Conservation (phyloP, 2,888 invertebrate species). For the Pyrocoelia pectoralis region DNA sequence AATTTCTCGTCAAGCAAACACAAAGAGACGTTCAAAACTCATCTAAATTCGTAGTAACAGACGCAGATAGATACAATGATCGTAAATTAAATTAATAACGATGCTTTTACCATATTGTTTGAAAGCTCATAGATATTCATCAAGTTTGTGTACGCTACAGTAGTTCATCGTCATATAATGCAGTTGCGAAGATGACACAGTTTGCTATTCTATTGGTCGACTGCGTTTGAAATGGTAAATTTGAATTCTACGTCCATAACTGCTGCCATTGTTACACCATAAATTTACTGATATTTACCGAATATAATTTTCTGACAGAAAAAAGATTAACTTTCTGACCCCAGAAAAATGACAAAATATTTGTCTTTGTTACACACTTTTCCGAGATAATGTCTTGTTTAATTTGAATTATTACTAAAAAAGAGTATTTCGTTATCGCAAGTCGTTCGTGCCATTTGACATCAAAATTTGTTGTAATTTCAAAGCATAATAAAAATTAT, state of each 20-base stretch:
- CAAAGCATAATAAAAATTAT: no score
- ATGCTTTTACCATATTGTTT: conserved; percentile 33
- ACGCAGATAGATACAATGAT: conserved; percentile 21
- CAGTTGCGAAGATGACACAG: background rate
- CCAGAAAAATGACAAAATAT: background rate
- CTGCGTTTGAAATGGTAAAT: conserved; percentile 17
- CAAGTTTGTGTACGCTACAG: conserved; percentile 20
- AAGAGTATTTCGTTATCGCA: no score
- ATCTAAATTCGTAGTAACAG: background rate
- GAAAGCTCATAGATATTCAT: conserved; percentile 34
- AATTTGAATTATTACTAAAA: no score
- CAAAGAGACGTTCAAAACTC: background rate
- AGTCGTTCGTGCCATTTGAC: no score
- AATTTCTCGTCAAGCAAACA: background rate
- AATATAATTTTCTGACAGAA: background rate
- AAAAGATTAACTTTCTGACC: background rate
- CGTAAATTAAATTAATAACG: conserved; percentile 28
- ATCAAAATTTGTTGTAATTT: no score
- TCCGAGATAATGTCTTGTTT: background rate
- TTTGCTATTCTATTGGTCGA: conserved; percentile 16
- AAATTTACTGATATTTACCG: background rate
- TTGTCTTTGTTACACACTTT: background rate
- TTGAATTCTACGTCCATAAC: conserved; percentile 1
- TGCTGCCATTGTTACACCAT: conserved; percentile 1
- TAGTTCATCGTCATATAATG: conserved; percentile 13